Percentiles rank a stretch among this genome's conserved stretches.
Conservation (phyloP, 2,113 vertebrate species). For the Ia io region DNA sequence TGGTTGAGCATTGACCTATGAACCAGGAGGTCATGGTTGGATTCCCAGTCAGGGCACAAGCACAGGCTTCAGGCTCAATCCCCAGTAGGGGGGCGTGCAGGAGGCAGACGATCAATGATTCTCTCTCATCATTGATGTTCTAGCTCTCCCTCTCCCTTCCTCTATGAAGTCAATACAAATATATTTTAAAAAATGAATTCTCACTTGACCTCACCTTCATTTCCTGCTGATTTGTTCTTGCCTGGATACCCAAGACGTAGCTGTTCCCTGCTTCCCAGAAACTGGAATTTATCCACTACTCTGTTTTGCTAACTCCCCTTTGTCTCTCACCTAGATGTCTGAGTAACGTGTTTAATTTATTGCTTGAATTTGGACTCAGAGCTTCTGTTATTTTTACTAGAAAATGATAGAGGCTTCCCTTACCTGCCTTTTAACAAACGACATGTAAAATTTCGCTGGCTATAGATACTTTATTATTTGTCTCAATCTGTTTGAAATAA, state of each 20-base stretch:
- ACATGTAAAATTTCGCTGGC: neutral
- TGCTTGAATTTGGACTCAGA: neutral
- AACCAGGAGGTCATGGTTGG: no score
- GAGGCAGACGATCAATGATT: no score
- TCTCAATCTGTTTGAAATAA: neutral
- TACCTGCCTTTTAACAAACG: neutral
- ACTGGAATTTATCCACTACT: neutral
- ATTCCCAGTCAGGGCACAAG: no score
- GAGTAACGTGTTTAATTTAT: neutral
- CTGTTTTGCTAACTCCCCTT: neutral
- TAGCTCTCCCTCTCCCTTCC: no score
- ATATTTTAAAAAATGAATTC: neutral
- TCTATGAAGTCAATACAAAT: neutral
- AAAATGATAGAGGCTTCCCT: neutral
- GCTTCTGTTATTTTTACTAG: neutral
- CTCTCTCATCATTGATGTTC: no score
- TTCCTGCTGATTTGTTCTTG: neutral
- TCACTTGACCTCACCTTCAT: neutral
- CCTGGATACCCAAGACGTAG: neutral
- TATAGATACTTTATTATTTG: neutral
- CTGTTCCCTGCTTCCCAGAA: neutral
- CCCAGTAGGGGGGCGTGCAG: no score
- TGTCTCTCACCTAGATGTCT: neutral
- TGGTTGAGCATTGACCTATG: no score
- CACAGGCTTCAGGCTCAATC: no score